Evolutionary conservation across 1,140 invertebrate species (phyloP).

Genomic region (Ceratoteleas bidentatus): DNA sequence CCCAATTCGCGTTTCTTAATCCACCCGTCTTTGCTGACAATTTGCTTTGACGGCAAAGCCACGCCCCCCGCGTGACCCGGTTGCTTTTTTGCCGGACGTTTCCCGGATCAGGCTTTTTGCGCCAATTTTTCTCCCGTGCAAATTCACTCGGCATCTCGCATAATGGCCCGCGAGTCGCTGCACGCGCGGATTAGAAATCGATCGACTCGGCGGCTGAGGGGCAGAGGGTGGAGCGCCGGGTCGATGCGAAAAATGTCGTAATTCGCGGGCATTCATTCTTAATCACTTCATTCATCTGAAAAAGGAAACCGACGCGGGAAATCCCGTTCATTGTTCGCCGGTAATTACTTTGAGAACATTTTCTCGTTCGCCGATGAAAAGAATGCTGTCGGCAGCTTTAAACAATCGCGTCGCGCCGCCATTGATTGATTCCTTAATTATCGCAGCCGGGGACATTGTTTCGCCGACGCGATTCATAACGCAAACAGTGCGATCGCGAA

Average conservation of each 20-base stretch:
- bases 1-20: constrained; percentile 22
- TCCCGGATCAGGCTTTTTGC: constrained; percentile 8
- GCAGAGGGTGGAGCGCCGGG: constrained; percentile 10
- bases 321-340: constrained; percentile 48
- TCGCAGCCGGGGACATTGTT: constrained; percentile 35
- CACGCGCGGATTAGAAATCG: constrained; percentile 31
- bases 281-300: constrained; percentile 61
- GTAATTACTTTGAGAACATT: constrained; percentile 60
- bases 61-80: not conserved
- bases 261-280: constrained; percentile 58
- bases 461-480: constrained; percentile 31
- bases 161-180: constrained; percentile 12
- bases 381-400: constrained; percentile 43
- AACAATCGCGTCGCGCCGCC: constrained; percentile 46
- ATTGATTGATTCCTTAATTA: constrained; percentile 56
- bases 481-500: constrained; percentile 10
- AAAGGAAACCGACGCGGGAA: constrained; percentile 43
- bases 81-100: not conserved
- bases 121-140: not conserved
- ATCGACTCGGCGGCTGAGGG: constrained; percentile 1
- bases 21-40: constrained; percentile 23
- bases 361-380: constrained; percentile 43
- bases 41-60: constrained; percentile 13
- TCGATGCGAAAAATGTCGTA: constrained; percentile 40
- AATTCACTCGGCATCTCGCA: constrained; percentile 31